Evolutionary conservation across 2,797 vertebrate species (phyloP), one percentile per base, ranked within the genome.

Genomic region (Semotilus atromaculatus): DNA sequence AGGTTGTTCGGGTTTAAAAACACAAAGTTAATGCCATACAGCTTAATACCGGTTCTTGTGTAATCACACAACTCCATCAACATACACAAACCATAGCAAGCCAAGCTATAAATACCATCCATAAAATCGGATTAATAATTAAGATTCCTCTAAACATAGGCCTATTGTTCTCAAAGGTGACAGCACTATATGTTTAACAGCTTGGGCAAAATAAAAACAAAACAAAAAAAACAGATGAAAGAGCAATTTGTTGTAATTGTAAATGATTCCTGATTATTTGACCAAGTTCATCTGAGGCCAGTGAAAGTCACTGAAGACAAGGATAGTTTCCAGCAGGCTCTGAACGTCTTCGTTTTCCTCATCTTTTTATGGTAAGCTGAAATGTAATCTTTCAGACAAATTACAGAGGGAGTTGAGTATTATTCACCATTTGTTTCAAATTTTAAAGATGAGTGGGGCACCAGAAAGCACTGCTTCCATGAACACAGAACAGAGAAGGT

Each of bases 371-470:
- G 60, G 40, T 64, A 75, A 82, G 58, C 16, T 74, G 40, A 74
- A 66, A 82, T 74, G 1, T 36, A 64, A 74, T 82, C 70, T 74
- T 72, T 64, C 58, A 82, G 29, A 82, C 38, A 38, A 62, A 73
- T 64, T 71, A 75, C 43, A 62, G 68, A 73, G 51, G 43, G 26
- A 72, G 18, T 60, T 60, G 19, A 72, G 58, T 83, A 66, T 51
- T 29, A 83, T 83, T 75, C 43, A 75, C 16, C 10, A 67, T 64
- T 75, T 67, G 45, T 75, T 72, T 83, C 6, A 51, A 38, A 38
- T 66, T 75, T 19, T 29, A 75, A 66, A 83, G 45, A 40, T 53
- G 60, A 66, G 58, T 26, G 29, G 58, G 23, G 58, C 14, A 34
- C 31, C 14, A 75, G 58, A 66, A 67, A 53, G 19, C 53, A 45